These are phyloP conservation scores for Helicoverpa armigera DNA, from an alignment of 1,140 invertebrate species.

Conservation along the genomic window DNA sequence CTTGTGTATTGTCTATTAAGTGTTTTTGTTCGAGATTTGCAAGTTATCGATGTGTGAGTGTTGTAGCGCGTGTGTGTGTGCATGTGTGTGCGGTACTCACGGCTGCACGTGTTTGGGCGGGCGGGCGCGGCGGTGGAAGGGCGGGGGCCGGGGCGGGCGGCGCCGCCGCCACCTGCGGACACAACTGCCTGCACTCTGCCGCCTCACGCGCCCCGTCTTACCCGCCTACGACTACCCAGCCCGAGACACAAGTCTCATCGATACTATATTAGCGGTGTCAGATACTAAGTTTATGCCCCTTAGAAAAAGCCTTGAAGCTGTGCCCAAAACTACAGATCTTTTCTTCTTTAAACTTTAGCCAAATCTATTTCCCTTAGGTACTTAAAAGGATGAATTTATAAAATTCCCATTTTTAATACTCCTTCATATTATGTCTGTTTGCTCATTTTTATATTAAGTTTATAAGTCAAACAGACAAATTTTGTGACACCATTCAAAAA, in stretches of 20 bases:
- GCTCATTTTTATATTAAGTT: too few species aligned
- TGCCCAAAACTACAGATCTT: too few species aligned
- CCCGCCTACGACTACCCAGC: slow-evolving; percentile 1
- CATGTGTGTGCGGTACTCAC: slow-evolving; percentile 56
- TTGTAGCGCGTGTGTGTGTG: slow-evolving; percentile 56
- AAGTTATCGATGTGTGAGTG: too few species aligned
- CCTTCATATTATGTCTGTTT: too few species aligned
- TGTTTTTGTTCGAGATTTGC: slow-evolving; percentile 43
- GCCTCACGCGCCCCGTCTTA: slow-evolving; percentile 24
- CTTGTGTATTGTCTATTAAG: slow-evolving; percentile 73
- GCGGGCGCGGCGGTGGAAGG: slow-evolving; percentile 85
- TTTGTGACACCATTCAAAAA: neutral
- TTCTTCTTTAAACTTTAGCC: too few species aligned
- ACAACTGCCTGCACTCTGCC: slow-evolving; percentile 51
- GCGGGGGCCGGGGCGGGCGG: slow-evolving; percentile 74
- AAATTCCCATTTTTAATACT: too few species aligned
- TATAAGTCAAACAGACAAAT: too few species aligned
- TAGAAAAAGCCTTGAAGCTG: too few species aligned
- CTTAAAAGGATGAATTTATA: too few species aligned
- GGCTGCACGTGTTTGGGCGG: slow-evolving; percentile 51
- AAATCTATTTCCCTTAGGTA: too few species aligned
- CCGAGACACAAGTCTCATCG: too few species aligned
- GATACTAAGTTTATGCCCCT: too few species aligned
- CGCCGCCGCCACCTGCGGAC: slow-evolving; percentile 75
- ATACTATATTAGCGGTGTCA: neutral